Evolutionary conservation across 2,888 invertebrate species (phyloP), one percentile per base, ranked within the genome.

Genomic region (Plagodis pulveraria): DNA sequence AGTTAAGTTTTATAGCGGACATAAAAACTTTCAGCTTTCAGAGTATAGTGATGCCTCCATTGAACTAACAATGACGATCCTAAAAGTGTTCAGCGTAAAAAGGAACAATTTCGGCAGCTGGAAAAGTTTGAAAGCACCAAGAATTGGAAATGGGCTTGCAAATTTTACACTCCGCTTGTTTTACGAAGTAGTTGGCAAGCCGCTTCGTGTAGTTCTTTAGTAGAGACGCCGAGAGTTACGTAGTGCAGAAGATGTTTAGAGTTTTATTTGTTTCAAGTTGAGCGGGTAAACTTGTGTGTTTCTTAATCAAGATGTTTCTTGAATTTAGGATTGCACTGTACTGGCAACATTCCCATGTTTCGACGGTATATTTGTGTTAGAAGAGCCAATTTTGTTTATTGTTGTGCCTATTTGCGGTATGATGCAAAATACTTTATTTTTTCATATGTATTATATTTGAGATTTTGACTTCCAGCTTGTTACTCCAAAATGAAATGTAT

Each of bases 81-180:
- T 46, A 9, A 51, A 51, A 41, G 32, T 47, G 36, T 50, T 46
- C 46, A 46, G 34, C 34, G 36, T 52, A 44, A 50, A 59, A 45
- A 54, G 32, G 58, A 61, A 65, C 56, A 65, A 62, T 58, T 57
- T 59, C 40, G 53, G 42, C 59, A 60, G 56, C 54, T 61, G 51
- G 56, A 48, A 46, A 61, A 66, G 58, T 68, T 64, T 33, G 44
- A 32, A 62, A 64, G 58, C 61, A 59, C 36, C 55, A 49, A 35
- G 63, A 61, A 66, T 64, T 62, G 60, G 63, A 52, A 48, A 52
- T 22, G 52, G 35, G 54, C 63, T 66, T 69, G 65, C 66, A 66
- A 69, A 69, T 65, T 66, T 66, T 66, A 65, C 65, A 63, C 56
- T 63, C 54, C 54, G 58, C 56, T 62, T 63, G 63, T 62, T 66